Base-by-base conservation (phyloP, 2,113 vertebrate species). In the Brachirus orientalis region DNA sequence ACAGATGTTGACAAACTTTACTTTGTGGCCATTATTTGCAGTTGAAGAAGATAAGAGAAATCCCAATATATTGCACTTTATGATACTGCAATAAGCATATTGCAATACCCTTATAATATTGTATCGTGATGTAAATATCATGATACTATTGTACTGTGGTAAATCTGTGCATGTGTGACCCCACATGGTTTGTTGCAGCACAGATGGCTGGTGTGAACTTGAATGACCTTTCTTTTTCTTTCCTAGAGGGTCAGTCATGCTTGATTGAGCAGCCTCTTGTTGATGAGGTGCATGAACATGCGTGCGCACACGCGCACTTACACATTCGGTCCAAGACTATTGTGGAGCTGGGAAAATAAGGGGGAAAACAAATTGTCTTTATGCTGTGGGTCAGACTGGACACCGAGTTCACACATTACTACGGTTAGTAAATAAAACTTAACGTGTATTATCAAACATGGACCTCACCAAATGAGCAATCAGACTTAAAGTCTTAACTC, bases 271-370 rank as follows among this genome's bases (percentile, higher is more conserved):
- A 59, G 58, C 13, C 53, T 62, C 43, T 46, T 46, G 43, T 79
- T 76, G 46, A 67, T 80, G 61, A 75, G 51, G 54, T 73, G 56
- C 46, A 11, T 47, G 8, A 19, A 28, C 38, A 43, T n/a, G n/a
- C n/a, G n/a, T n/a, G n/a, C 56, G 37, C 22, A 19, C 50, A 47
- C 40, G 54, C 43, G 20, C 20, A 54, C 35, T 58, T 33, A 33
- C 35, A 80, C 57, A 83, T 71, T 74, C 65, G 40, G 5, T 69
- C n/a, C n/a, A n/a, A n/a, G n/a, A n/a, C 74, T 53, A 59, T 87
- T 87, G 86, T 86, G 48, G 20, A 19, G 47, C 35, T 43, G 62
- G 53, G 41, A 11, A 37, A n/a, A 17, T 45, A 6, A 9, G 36
- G 22, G 20, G 7, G 9, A 10, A 22, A 45, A 44, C 18, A 10